Base-by-base conservation (phyloP, 2,797 vertebrate species). In the Onychomys torridus region DNA sequence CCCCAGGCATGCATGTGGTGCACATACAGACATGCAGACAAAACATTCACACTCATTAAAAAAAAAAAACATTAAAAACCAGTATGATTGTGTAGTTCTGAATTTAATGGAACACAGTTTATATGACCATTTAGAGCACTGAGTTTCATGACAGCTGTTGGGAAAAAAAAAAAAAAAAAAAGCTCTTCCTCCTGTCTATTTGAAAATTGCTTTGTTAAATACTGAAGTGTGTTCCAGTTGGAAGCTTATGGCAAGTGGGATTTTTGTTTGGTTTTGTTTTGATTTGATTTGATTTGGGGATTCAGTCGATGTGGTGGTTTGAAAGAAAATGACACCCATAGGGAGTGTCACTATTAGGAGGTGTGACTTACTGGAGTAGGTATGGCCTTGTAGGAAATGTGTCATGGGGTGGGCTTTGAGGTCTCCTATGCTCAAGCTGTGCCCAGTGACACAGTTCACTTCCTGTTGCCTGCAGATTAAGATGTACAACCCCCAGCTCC, bases 131-230 rank as follows among this genome's bases (percentile, higher is more conserved):
- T 90, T 84, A 19, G 59, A 92, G 1, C 87, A 69, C 7, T 75
- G 55, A 61, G 19, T 95, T 93, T 87, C 63, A 92, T 59, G 79
- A 79, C 49, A 63, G 43, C 73, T 91, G 5, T 55, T 85, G 57
- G 52, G 17, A 61, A 90, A 40, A n/a, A 23, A 61, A 90, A 40
- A n/a, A n/a, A n/a, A n/a, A 23, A 61, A 90, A 40, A 87, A 57
- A 46, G 12, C 34, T 79, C 43, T 59, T 82, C 57, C 73, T 86
- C 34, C 52, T 55, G 75, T 13, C 81, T 94, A 25, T 81, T 90
- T 75, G 86, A 76, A 95, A 90, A 78, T 77, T 89, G 6, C 77
- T 90, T 85, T 71, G 52, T 88, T 32, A 76, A 78, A 52, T 63
- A 79, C 8, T 75, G 49, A 93, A 92, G 27, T 37, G 29, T 90